Conservation (phyloP, 2,888 invertebrate genomes). For the Axea sp. region DNA sequence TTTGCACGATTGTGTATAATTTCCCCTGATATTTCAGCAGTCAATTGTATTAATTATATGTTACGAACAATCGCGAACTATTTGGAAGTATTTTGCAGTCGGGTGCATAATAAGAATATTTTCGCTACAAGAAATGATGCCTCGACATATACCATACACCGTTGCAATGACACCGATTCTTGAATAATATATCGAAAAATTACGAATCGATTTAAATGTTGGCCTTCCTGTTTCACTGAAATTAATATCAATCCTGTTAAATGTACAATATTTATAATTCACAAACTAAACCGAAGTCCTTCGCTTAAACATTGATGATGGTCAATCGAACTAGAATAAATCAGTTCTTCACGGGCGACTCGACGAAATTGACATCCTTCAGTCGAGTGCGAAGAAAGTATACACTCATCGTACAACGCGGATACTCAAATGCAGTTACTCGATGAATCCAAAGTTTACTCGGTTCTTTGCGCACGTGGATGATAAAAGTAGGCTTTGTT, state of each 20-base stretch:
- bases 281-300: not conserved
- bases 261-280: conserved; percentile 1
- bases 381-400: conserved; percentile 30
- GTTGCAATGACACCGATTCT: not conserved
- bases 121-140: not conserved
- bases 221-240: no score
- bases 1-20: no score
- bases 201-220: no score
- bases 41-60: no score
- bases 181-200: not conserved
- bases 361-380: conserved; percentile 25
- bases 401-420: conserved; percentile 20
- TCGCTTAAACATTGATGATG: no score
- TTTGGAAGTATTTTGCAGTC: no score
- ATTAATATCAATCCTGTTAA: no score
- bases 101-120: no score
- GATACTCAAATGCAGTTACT: conserved; percentile 30
- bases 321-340: conserved; percentile 8
- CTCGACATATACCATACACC: not conserved
- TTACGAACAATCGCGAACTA: no score
- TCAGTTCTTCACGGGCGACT: not conserved
- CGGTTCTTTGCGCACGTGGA: conserved; percentile 41
- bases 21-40: no score
- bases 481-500: conserved; percentile 49
- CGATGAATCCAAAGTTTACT: conserved; percentile 39